Base-by-base conservation (phyloP, 2,888 invertebrate species). In the Camptogramma bilineatum region DNA sequence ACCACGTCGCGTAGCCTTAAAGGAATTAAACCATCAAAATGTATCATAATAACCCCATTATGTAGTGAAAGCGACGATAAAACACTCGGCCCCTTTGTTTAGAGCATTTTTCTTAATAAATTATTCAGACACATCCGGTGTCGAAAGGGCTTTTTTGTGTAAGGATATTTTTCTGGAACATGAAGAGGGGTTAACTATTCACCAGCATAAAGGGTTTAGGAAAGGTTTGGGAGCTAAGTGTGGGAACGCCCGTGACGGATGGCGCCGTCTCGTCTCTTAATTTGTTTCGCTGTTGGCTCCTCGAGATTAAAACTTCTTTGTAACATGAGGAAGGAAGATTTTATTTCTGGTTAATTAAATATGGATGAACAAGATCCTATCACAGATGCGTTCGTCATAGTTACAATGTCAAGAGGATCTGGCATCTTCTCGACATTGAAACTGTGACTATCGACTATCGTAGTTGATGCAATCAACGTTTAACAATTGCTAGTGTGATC, bases 91-190 rank as follows among this genome's bases (percentile, higher is more conserved):
- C 76, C 73, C 75, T 76, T 81, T 82, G 83, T 78, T 79, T 77
- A 73, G 77, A 71, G 70, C 74, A 80, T 81, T 82, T 78, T 81
- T 81, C 80, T 77, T 82, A 80, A 84, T 84, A 85, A 84, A 85
- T 85, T 84, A 85, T 85, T 81, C 82, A 76, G 72, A 65, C 79
- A 72, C 77, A 78, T 85, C 85, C 85, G 81, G 81, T 79, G 82
- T 78, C 75, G 81, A 81, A 79, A 81, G 77, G 80, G 70, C 76
- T 73, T 83, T 84, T 82, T 82, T 81, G 79, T 81, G 79, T 78
- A 64, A 69, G 74, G 76, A 71, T 83, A 84, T 84, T 83, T 83
- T 85, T 83, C 83, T 81, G 64, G 62, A 70, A 68, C 74, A 74
- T 75, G 76, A 81, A 80, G 74, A 73, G 73, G 68, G 66, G 73